Conservation (phyloP, 2,888 invertebrate species). For the Globia sparganii region DNA sequence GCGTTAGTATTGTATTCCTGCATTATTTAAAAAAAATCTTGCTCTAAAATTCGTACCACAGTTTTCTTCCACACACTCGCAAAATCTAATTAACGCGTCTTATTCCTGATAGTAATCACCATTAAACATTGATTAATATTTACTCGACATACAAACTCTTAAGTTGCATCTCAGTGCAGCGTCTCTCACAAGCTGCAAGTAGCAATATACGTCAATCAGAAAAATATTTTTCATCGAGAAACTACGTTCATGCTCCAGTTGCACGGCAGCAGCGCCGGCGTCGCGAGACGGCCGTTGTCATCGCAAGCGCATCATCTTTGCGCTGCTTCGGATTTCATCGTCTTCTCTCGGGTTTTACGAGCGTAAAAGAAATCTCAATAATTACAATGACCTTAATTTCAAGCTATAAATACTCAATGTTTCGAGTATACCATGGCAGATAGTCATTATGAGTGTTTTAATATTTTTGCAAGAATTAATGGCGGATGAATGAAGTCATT, state of each 20-base stretch:
- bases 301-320: constrained; percentile 37
- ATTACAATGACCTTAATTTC: constrained; percentile 60
- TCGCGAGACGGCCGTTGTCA: constrained; percentile 51
- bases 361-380: constrained; percentile 56
- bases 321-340: constrained; percentile 34
- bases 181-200: constrained; percentile 10
- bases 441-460: constrained; percentile 26
- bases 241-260: constrained; percentile 70
- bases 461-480: constrained; percentile 30
- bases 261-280: constrained; percentile 41
- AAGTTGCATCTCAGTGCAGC: constrained; percentile 12
- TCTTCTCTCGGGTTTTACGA: constrained; percentile 44
- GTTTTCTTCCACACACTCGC: background rate
- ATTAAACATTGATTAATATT: background rate
- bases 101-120: background rate
- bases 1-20: background rate
- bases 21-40: background rate
- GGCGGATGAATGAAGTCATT: constrained; percentile 9
- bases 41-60: background rate
- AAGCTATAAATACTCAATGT: constrained; percentile 47
- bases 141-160: background rate
- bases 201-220: constrained; percentile 50
- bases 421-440: constrained; percentile 30
- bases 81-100: background rate
- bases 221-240: constrained; percentile 67